phyloP scores from a whole-genome alignment of 2,113 vertebrate species.

The Tretioscincus oriximinensis region DNA sequence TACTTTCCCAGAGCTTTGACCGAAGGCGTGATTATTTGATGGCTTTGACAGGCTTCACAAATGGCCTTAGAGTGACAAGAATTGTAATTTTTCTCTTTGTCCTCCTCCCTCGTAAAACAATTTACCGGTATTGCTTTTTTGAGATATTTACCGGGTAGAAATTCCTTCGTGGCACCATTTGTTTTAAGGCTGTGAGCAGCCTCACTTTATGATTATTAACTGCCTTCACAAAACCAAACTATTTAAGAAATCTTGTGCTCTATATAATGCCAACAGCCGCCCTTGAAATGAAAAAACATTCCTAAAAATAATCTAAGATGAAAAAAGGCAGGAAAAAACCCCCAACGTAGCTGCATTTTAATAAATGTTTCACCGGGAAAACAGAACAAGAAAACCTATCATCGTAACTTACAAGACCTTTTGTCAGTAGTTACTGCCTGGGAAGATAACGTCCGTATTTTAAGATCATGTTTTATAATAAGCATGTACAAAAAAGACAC shows the following conservation, averaged over 20 bases:
- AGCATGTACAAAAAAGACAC: not conserved
- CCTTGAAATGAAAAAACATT: not conserved
- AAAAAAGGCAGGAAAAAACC: not conserved
- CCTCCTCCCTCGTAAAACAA: too few species aligned
- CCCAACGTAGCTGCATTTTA: not conserved
- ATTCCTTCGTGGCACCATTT: not conserved
- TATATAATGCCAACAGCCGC: not conserved
- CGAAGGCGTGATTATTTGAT: too few species aligned
- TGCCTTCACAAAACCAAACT: not conserved
- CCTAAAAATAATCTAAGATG: not conserved
- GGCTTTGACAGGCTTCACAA: too few species aligned
- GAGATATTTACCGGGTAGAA: not conserved
- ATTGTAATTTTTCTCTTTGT: too few species aligned
- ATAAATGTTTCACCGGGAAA: not conserved
- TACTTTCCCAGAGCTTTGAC: too few species aligned
- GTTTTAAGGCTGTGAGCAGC: not conserved
- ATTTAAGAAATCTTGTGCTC: not conserved
- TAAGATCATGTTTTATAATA: not conserved
- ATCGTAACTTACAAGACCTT: too few species aligned
- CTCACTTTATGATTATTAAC: not conserved
- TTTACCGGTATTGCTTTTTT: not conserved
- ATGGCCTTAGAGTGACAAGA: too few species aligned
- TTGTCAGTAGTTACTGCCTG: not conserved
- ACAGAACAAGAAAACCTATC: not conserved
- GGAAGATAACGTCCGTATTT: not conserved